Percentiles rank a stretch among this genome's conserved stretches.
Conservation (phyloP, 2,888 invertebrate species). For the Malacosoma neustria region DNA sequence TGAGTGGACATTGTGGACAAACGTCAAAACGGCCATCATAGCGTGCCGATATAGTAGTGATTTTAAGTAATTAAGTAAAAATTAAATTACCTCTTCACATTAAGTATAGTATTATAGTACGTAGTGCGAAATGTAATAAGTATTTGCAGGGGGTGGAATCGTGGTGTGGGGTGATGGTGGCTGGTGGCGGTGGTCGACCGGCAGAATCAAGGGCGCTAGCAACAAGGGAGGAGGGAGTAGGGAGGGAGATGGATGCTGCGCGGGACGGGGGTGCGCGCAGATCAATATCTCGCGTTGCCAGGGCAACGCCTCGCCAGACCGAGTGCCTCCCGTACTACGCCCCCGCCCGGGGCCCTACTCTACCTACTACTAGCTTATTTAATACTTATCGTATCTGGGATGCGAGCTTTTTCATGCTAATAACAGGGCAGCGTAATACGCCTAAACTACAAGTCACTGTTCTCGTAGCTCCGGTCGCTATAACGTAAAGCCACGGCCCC, state of each 20-base stretch:
- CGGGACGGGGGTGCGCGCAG: slow-evolving; percentile 48
- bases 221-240: slow-evolving; percentile 19
- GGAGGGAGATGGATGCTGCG: slow-evolving; percentile 71
- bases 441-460: slow-evolving; percentile 36
- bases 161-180: slow-evolving; percentile 28
- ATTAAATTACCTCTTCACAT: slow-evolving; percentile 65
- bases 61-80: slow-evolving; percentile 44
- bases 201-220: slow-evolving; percentile 48
- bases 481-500: slow-evolving; percentile 19
- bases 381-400: slow-evolving; percentile 66
- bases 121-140: slow-evolving; percentile 70
- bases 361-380: slow-evolving; percentile 68
- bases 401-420: slow-evolving; percentile 66
- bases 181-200: slow-evolving; percentile 38
- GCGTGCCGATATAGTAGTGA: too few species aligned
- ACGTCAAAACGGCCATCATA: too few species aligned
- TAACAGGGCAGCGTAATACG: slow-evolving; percentile 54
- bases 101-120: slow-evolving; percentile 60
- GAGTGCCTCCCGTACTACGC: slow-evolving; percentile 77
- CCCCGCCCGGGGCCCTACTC: slow-evolving; percentile 31
- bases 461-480: slow-evolving; percentile 25
- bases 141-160: slow-evolving; percentile 49
- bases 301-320: slow-evolving; percentile 78
- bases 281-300: slow-evolving; percentile 73
- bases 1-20: too few species aligned